Evolutionary conservation across 2,888 invertebrate species (phyloP), one percentile per base, ranked within the genome.

Genomic region (Drosophila setosimentum): DNA sequence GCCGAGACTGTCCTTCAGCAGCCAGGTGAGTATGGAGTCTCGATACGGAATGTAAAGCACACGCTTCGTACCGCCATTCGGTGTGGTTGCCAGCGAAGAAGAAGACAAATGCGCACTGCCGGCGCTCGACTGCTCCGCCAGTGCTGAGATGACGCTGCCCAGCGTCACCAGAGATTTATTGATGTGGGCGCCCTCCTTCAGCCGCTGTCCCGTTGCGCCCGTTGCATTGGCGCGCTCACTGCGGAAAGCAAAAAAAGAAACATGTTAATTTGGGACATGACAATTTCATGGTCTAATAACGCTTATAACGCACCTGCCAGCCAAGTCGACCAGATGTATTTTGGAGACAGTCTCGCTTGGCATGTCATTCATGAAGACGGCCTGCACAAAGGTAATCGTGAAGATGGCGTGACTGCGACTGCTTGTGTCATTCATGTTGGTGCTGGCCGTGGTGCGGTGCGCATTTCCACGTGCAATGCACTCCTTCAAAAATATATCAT

Each of bases 381-480:
- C 97, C 93, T 97, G 97, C 73, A 97, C 96, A 94, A 97, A 97
- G 37, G 96, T 97, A 93, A 98, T 96, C 59, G 97, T 97, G 93
- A 98, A 97, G 91, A 98, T 97, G 78, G 97, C 97, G 94, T 98
- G 98, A 94, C 97, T 97, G 89, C 98, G 95, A 91, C 97, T 97
- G 93, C 97, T 97, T 83, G 97, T 97, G 93, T 97, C 97, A 94
- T 98, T 98, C 97, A 98, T 98, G 92, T 97, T 97, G 68, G 98
- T 98, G 87, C 97, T 96, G 51, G 97, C 97, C 3, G 97, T 97
- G 29, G 97, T 97, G 80, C 98, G 95, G 91, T 96, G 96, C 72
- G 95, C 94, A 94, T 97, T 97, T 76, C 97, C 97, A 83, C 96
- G 95, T 81, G 95, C 94, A 95, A 96, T 96, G 91, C 96, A 95